A percentile compares a stretch with the other conserved stretches of the same genome.
phyloP scores from a whole-genome alignment of 2,888 invertebrate species.

The Andrena bucephala region DNA sequence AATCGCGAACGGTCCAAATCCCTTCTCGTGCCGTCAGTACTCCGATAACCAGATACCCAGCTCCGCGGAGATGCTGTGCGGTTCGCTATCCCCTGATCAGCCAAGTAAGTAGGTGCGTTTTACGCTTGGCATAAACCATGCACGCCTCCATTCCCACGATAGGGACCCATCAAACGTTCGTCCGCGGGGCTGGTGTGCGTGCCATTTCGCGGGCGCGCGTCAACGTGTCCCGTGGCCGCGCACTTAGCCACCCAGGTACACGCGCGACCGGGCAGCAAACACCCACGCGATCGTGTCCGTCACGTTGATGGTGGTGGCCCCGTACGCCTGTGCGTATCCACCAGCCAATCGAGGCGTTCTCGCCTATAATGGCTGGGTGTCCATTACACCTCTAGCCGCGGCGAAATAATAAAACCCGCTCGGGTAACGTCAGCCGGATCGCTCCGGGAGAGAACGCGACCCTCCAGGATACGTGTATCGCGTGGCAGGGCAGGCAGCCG shows the following conservation, averaged over 20 bases:
- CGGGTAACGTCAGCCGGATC: neutral
- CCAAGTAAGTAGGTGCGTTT: constrained; percentile 66
- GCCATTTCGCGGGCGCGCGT: constrained; percentile 36
- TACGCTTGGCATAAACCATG: constrained; percentile 75
- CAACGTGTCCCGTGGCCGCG: constrained; percentile 38
- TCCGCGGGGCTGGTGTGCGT: constrained; percentile 25
- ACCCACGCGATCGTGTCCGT: constrained; percentile 29
- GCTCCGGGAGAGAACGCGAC: constrained; percentile 31
- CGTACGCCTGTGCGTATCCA: constrained; percentile 46
- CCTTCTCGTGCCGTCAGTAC: constrained; percentile 70
- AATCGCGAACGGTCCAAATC: neutral
- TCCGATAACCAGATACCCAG: constrained; percentile 65
- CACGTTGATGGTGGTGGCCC: neutral
- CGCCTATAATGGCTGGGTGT: constrained; percentile 66
- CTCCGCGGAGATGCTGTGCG: neutral
- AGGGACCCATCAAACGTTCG: constrained; percentile 39
- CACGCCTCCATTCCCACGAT: constrained; percentile 70
- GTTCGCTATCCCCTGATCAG: constrained; percentile 68
- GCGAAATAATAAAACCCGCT: constrained; percentile 65
- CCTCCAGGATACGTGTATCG: constrained; percentile 56
- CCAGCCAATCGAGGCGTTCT: constrained; percentile 61
- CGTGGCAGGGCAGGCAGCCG: constrained; percentile 22
- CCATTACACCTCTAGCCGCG: constrained; percentile 64
- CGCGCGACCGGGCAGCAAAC: constrained; percentile 31
- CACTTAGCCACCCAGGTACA: constrained; percentile 42